Conservation (phyloP, 35 echinoderm and acorn worm species). For the Heliocidaris erythrogramma region DNA sequence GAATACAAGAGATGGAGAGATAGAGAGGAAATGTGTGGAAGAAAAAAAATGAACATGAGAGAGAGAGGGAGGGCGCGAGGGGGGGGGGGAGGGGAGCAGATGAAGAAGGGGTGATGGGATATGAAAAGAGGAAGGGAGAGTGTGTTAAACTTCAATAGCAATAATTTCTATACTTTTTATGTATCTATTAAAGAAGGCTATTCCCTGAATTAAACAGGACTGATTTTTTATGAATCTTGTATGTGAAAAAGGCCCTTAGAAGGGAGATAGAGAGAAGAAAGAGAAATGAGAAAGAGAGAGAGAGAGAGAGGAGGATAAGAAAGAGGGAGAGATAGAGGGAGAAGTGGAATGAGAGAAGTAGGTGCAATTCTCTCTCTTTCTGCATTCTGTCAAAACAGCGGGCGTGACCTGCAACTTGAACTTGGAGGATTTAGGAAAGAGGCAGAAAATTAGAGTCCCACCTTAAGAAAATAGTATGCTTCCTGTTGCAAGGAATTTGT, state of each 20-base stretch:
- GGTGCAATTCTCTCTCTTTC: background rate
- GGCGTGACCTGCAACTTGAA: constrained; percentile 46
- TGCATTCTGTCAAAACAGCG: constrained; percentile 49
- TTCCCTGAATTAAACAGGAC: too few species aligned
- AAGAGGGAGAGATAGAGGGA: background rate
- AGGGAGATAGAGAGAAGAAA: background rate
- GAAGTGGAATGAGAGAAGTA: background rate
- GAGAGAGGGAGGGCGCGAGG: background rate
- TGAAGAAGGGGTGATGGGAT: too few species aligned
- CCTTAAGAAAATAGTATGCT: background rate
- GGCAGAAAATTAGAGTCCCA: constrained; percentile 42
- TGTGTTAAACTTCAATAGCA: too few species aligned
- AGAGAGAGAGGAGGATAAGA: background rate
- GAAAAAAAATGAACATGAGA: background rate
- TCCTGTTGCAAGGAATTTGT: background rate
- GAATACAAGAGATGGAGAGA: background rate
- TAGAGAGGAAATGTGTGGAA: background rate
- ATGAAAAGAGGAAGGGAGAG: too few species aligned
- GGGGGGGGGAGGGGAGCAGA: background rate
- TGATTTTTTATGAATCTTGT: too few species aligned
- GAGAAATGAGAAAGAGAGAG: background rate
- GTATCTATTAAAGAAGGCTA: too few species aligned
- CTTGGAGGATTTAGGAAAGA: constrained; percentile 50
- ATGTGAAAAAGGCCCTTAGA: background rate
- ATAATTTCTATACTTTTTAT: too few species aligned